Evolutionary conservation across 2,888 invertebrate genomes (phyloP), one percentile per base, ranked within the genome.

Genomic region (Drosophila rellima): DNA sequence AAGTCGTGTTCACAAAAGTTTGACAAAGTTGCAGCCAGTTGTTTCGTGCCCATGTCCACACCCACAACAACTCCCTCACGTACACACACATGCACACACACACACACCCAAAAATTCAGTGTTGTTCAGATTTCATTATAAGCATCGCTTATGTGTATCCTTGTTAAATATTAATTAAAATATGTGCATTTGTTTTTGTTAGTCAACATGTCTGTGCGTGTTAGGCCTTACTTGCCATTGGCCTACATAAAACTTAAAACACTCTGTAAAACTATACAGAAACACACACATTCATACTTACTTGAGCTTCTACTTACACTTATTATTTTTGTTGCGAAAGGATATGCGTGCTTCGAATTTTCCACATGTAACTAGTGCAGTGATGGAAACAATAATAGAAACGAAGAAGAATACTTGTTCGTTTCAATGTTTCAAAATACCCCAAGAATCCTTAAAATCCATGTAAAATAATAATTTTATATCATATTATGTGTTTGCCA

Each of bases 141-240:
- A 74, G 78, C 72, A 75, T 76, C 74, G 80, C 77, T 83, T 82
- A 79, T 82, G 69, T 63, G 75, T 75, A 79, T 81, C 79, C 87
- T 81, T 90, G 90, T 90, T 90, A 89, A 90, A 90, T 89, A 89
- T 90, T 90, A 90, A 90, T 90, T 90, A 90, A 90, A 90, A 88
- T 86, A 73, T 80, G 69, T 75, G 56, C 40, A 61, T 63, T 73
- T 82, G 47, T 56, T 67, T 71, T 71, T 69, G 63, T 62, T 65
- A 40, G 40, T 42, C 50, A 17, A 33, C 47, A 37, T 57, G 47
- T 47, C 37, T 57, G 47, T 57, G 57, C 47, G 57, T 57, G 57
- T 35, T 13, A 10, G n/a, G 13, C 29, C 15, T 26, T 45, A 17
- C 17, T 23, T 44, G 55, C 54, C 54, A 29, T 55, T 33, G 55